These are phyloP conservation scores for Lepus americanus DNA, from an alignment of 2,113 vertebrate genomes.

Conservation along the genomic window DNA sequence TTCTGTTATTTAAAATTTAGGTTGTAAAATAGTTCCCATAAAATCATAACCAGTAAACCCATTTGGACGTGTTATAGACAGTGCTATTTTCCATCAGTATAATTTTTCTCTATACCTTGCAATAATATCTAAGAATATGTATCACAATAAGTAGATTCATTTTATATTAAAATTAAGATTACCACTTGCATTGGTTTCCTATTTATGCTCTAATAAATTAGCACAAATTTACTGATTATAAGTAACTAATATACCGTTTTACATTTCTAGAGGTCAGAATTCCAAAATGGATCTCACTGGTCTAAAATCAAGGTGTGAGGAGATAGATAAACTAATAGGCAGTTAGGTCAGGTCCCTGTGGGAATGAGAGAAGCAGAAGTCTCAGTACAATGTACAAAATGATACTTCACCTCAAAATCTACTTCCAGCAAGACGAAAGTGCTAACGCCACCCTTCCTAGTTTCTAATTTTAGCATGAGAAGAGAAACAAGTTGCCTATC, in stretches of 20 bases:
- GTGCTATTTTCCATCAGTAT: fast-evolving
- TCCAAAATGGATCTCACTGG: not conserved
- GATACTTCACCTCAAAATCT: too few relatives aligned
- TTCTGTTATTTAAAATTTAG: constrained; percentile 18
- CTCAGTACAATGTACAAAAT: too few relatives aligned
- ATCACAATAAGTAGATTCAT: not conserved
- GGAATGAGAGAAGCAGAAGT: too few relatives aligned
- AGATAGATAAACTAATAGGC: not conserved
- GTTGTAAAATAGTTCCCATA: not conserved
- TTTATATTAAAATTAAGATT: constrained; percentile 15
- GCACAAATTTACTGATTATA: not conserved
- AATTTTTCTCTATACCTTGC: not conserved
- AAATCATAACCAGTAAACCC: not conserved
- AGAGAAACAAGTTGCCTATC: too few relatives aligned
- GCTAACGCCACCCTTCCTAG: too few relatives aligned
- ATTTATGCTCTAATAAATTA: not conserved
- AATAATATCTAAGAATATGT: not conserved
- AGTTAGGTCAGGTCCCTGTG: too few relatives aligned
- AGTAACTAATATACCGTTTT: not conserved
- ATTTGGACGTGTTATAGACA: not conserved
- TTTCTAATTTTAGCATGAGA: too few relatives aligned
- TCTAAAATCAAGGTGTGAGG: not conserved
- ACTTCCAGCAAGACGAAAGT: too few relatives aligned
- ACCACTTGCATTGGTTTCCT: not conserved
- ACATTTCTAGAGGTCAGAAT: not conserved